Base-by-base conservation (phyloP, 2,888 invertebrate genomes). In the Tetheella fluctuosa region DNA sequence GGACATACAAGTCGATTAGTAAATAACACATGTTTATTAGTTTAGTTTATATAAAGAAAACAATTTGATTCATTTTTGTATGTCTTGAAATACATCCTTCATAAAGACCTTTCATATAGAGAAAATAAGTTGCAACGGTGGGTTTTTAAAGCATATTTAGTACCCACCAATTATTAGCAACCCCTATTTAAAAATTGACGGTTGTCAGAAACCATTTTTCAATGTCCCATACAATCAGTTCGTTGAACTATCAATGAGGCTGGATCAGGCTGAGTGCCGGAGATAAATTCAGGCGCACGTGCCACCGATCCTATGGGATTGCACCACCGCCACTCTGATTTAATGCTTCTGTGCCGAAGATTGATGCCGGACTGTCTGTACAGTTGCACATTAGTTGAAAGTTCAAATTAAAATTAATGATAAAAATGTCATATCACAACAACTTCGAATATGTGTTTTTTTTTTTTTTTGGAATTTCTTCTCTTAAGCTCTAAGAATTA, bases 341-440 rank as follows among this genome's bases (percentile, higher is more conserved):
- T 61, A 58, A 54, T 52, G 54, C 54, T 52, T 17, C 30, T 59
- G 57, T 39, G 23, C 63, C 34, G 57, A 58, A 67, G 48, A 65
- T 67, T 57, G 67, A 64, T 70, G 69, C 63, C 67, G 65, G 56
- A 34, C 20, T 42, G 53, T 58, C 68, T 28, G 30, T 10, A 61
- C 37, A 53, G 30, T 59, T 60, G 28, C 57, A 59, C 23, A 30
- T 25, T 10, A 63, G 54, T n/a, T n/a, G n/a, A n/a, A n/a, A n/a
- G n/a, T n/a, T n/a, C n/a, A n/a, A n/a, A n/a, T n/a, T n/a, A n/a
- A n/a, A n/a, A n/a, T n/a, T n/a, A n/a, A 3, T 17, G 42, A 42
- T 17, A 42, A 7, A 8, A 7, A 10, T 10, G 7, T 8, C 30
- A 30, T 8, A 10, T 10, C 10, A 30, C 7, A 30, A 8, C 5